Base-by-base conservation (phyloP, 2,113 vertebrate genomes). In the Hippocampus barbouri region DNA sequence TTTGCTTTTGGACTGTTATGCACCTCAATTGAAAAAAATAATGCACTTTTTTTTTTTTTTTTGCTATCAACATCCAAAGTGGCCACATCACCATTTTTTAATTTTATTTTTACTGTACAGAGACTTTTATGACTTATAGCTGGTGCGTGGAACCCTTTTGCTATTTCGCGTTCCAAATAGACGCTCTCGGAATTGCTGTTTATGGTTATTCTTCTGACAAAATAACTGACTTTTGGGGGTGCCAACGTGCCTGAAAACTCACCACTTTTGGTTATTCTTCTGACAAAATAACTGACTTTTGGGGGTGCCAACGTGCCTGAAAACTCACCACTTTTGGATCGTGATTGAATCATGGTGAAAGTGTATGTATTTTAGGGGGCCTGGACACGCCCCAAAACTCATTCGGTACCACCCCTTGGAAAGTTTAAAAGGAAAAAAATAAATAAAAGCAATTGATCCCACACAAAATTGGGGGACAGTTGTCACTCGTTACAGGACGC, bases 1-100 rank as follows among this genome's bases (percentile, higher is more conserved):
- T 66, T 45, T 66, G 64, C 64, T 25, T 66, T 47, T 18, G 43
- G 43, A 66, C 71, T 63, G 60, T 66, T 61, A 30, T 30, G 66
- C 60, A 70, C 68, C 74, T 78, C 43, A 65, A 72, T 74, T 60
- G 10, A 51, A 38, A 75, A 68, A 43, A 43, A 47, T 10, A 25
- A 27, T 18, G 64, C n/a, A 66, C 41, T 66, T 45, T 38, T 38
- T 6, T 38, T 30, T 4, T 30, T 23, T 59, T 40, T 64, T 84
- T 85, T 21, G 49, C 72, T 34, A 59, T 65, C 53, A 76, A 61
- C 43, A 80, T 77, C 79, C 66, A 77, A 77, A 69, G 75, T 71
- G 15, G 47, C 74, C 65, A 27, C 64, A n/a, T n/a, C 62, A 64
- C 20, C n/a, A 23, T 40, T 38, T 43, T 40, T 43, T 21, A 6